Evolutionary conservation across 2,797 vertebrate genomes (phyloP), one percentile per base, ranked within the genome.

Genomic region (Microchirus variegatus): DNA sequence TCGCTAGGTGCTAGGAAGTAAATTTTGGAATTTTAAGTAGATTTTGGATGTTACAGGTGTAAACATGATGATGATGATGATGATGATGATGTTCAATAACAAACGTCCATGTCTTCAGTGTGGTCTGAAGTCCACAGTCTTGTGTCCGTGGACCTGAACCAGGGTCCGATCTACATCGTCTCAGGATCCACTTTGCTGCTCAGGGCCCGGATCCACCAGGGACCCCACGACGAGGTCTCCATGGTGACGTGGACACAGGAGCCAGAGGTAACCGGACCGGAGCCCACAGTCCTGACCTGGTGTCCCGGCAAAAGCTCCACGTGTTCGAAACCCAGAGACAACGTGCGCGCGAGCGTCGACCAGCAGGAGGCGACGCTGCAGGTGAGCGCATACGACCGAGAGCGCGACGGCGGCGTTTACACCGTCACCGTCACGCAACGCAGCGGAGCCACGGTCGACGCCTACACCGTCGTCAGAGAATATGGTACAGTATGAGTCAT

Each of bases 401-500:
- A 2, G 2, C 3, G 3, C 5, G 91, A 93, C 61, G 53, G 67
- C 5, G 91, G 90, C 0, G 64, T 91, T 59, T 94, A 92, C 63
- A 67, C 75, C 0, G 66, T 93, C 62, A 92, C 85, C 0, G 83
- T 93, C 53, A 87, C 44, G 0, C 79, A 91, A 55, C 72, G 59
- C 18, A 55, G 1, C 2, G 91, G 90, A 49, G 62, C 47, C 55
- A 67, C 64, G 26, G 70, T 50, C 61, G 79, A 74, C 0, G 84
- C 82, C 12, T 64, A 74, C 18, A 87, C 86, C 63, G 78, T 82
- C 16, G 89, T 94, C 73, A 81, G 88, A 49, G 88, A 89, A 53
- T 94, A 94, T 2, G 87, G 93, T 94, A 91, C 46, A 47, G 89
- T 83, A 72, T 45, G 55, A 31, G 31, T 31, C 53, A 58, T n/a